Conservation (phyloP, 2,113 vertebrate genomes). For the Actenoides hombroni region DNA sequence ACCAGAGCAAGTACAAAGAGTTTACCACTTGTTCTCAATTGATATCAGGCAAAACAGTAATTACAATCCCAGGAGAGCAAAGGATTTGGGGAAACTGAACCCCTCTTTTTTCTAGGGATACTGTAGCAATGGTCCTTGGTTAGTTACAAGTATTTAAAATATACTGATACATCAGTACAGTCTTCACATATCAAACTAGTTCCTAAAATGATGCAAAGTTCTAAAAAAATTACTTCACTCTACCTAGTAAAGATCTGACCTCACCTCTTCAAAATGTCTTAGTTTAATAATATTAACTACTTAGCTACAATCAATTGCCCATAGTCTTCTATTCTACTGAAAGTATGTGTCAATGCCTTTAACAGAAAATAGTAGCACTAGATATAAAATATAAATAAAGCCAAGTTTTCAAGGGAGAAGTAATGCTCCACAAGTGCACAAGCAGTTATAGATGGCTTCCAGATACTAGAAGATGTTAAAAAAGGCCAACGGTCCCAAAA, state of each 20-base stretch:
- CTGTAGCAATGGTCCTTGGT: not conserved
- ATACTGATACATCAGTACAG: not conserved
- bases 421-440: not conserved
- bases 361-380: not conserved
- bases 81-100: not conserved
- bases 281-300: not conserved
- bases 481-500: not conserved
- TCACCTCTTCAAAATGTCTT: not conserved
- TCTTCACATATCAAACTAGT: not conserved
- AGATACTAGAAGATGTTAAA: not conserved
- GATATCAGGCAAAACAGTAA: not conserved
- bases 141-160: not conserved
- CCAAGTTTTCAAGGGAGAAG: not conserved
- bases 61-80: not conserved
- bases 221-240: not conserved
- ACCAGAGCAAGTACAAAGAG: not conserved
- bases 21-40: not conserved
- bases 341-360: fast-evolving
- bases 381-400: not conserved
- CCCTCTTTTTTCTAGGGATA: not conserved
- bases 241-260: not conserved
- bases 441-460: not conserved
- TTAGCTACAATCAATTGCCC: not conserved
- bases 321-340: not conserved
- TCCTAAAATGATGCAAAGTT: not conserved